Percentiles rank a stretch among this genome's conserved stretches.
Evolutionary conservation across 2,113 vertebrate species (phyloP).

Genomic region (Pogonocichla stellata): DNA sequence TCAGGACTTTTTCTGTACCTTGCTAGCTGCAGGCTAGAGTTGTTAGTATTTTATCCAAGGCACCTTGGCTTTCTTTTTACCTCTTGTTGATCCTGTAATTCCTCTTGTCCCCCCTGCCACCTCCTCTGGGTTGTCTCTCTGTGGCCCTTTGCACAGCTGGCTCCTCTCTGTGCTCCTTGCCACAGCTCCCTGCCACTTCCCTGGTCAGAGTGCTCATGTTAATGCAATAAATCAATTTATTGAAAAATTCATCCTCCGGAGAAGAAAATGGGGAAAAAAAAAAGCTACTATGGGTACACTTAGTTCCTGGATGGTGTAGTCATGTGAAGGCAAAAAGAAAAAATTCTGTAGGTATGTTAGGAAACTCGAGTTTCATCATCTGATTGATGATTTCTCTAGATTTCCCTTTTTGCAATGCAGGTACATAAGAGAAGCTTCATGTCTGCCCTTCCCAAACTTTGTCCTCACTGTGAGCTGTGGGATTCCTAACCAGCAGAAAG

Average conservation of each 20-base stretch:
- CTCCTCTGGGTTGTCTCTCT: not conserved
- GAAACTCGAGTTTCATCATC: not conserved
- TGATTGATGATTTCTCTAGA: not conserved
- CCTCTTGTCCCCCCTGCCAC: not conserved
- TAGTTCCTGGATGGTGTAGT: not conserved
- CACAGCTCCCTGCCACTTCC: not conserved
- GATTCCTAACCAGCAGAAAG: not conserved
- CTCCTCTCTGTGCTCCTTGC: not conserved
- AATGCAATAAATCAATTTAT: not conserved
- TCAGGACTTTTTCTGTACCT: not conserved
- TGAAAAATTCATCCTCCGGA: not conserved
- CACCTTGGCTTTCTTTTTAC: not conserved
- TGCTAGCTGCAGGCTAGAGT: not conserved
- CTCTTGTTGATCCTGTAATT: not conserved
- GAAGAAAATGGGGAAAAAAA: not conserved
- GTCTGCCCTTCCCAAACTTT: not conserved
- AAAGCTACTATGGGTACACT: rapidly evolving
- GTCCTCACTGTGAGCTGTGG: not conserved
- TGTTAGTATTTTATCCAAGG: not conserved
- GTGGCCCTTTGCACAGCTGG: not conserved
- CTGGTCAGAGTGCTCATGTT: not conserved
- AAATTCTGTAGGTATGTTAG: not conserved
- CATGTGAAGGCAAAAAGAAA: not conserved
- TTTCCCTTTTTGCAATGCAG: not conserved
- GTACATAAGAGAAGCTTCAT: not conserved